Conservation (phyloP, 2,113 vertebrate genomes). For the Henicopernis longicauda region DNA sequence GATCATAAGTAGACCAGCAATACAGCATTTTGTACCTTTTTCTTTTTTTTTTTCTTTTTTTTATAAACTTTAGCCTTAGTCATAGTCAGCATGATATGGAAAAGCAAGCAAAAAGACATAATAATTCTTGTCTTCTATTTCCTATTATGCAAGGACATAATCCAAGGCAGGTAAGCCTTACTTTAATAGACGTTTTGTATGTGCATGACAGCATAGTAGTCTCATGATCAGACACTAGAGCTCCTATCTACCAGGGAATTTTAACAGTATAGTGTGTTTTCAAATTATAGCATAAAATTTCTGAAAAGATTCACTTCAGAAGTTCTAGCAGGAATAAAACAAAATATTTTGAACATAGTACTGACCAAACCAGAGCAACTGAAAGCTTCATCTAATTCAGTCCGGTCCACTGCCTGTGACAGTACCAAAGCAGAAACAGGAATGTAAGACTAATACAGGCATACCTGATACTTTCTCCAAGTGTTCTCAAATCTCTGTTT, state of each 20-base stretch:
- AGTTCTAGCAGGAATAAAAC: not conserved
- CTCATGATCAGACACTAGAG: not conserved
- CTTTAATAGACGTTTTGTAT: not conserved
- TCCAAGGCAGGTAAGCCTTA: not conserved
- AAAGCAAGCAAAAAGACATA: not conserved
- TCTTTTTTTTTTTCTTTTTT: not conserved
- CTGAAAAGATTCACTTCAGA: not conserved
- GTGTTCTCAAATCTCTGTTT: not conserved
- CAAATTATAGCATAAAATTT: not conserved
- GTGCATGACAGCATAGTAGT: not conserved
- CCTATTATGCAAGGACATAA: not conserved
- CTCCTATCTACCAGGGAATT: not conserved
- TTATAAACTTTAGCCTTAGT: not conserved
- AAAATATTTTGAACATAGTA: not conserved
- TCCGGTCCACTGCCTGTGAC: not conserved
- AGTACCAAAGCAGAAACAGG: not conserved
- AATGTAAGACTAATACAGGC: too few relatives aligned
- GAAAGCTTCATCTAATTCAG: not conserved
- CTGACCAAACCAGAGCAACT: not conserved
- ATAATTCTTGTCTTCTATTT: not conserved
- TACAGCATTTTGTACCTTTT: not conserved
- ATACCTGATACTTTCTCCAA: not conserved
- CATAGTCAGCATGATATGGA: not conserved
- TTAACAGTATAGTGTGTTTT: not conserved
- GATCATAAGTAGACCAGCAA: not conserved